Evolutionary conservation across 30 jellyfish, hydroid and myxozoan genomes (phyloP).

Genomic region (Chrysaora quinquecirrha): DNA sequence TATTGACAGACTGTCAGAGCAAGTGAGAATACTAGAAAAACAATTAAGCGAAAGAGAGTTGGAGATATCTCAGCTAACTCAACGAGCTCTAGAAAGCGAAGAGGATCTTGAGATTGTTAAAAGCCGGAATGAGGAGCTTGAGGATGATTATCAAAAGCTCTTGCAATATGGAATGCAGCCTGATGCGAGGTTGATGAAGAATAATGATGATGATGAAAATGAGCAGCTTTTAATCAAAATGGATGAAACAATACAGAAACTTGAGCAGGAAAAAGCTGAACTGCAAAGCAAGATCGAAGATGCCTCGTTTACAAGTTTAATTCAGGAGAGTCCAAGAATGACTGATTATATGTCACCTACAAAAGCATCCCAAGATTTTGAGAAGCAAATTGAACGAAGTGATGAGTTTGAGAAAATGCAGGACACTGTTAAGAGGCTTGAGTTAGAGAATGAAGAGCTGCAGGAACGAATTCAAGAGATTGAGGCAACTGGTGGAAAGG

Average conservation of each 20-base stretch:
- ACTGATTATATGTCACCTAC: not conserved
- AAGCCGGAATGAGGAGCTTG: slow-evolving; percentile 47
- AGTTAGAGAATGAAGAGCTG: not conserved
- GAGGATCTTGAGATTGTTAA: slow-evolving; percentile 54
- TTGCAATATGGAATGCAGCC: slow-evolving; percentile 54
- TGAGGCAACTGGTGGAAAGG: not conserved
- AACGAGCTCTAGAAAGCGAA: slow-evolving; percentile 61
- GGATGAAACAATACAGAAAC: slow-evolving; percentile 24
- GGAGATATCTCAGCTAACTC: slow-evolving; percentile 43
- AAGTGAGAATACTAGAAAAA: slow-evolving; percentile 44
- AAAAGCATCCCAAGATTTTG: not conserved
- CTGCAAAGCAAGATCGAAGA: slow-evolving; percentile 17
- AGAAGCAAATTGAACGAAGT: not conserved
- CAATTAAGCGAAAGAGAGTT: slow-evolving; percentile 37
- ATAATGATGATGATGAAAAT: slow-evolving; percentile 18
- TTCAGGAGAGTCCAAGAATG: not conserved
- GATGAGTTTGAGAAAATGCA: slow-evolving; percentile 17
- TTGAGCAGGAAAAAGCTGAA: slow-evolving; percentile 29
- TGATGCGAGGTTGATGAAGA: slow-evolving; percentile 5
- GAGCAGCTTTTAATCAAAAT: slow-evolving; percentile 20
- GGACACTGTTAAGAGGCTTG: not conserved
- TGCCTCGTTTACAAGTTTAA: not conserved
- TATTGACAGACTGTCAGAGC: slow-evolving; percentile 35
- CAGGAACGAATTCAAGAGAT: not conserved
- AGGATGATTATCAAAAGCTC: slow-evolving; percentile 59